Evolutionary conservation across 2,888 invertebrate species (phyloP).

Genomic region (Fragum sueziense): DNA sequence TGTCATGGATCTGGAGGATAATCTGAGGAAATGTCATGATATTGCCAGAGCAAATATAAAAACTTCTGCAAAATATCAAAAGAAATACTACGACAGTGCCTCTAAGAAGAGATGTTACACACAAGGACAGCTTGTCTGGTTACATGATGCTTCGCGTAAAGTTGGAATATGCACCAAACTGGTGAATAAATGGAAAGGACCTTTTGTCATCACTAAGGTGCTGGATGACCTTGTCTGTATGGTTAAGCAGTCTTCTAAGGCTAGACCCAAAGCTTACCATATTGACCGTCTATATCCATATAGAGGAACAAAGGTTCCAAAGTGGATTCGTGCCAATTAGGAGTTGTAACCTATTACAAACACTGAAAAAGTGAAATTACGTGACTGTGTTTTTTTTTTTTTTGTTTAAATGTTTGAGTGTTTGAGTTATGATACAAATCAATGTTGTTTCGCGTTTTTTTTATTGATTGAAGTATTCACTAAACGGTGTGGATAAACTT

Average conservation of each 20-base stretch:
- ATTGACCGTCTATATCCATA: slow-evolving; percentile 46
- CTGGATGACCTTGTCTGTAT: slow-evolving; percentile 47
- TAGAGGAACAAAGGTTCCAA: slow-evolving; percentile 26
- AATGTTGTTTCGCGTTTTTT: background rate
- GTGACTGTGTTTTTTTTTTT: no score
- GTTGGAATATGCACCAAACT: slow-evolving; percentile 44
- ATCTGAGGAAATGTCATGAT: slow-evolving; percentile 28
- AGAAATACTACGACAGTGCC: slow-evolving; percentile 37
- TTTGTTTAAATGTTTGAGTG: no score
- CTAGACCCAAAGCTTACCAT: slow-evolving; percentile 36
- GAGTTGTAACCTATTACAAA: background rate
- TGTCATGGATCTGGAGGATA: slow-evolving; percentile 24
- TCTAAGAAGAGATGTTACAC: slow-evolving; percentile 4
- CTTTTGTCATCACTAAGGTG: slow-evolving; percentile 35
- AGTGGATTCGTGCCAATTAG: slow-evolving; percentile 29
- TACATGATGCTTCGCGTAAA: slow-evolving; percentile 42
- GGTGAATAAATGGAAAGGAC: slow-evolving; percentile 41
- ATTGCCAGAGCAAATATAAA: slow-evolving; percentile 15
- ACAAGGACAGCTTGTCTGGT: slow-evolving; percentile 41
- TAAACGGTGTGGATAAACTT: background rate
- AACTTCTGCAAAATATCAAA: slow-evolving; percentile 19
- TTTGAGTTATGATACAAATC: background rate
- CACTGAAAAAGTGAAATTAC: background rate
- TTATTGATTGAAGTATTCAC: background rate
- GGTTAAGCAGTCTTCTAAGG: slow-evolving; percentile 35